Percentiles rank a stretch among this genome's conserved stretches.
These are phyloP conservation scores for Drosophila elegans DNA, from an alignment of 1,140 invertebrate species.

Conservation along the genomic window DNA sequence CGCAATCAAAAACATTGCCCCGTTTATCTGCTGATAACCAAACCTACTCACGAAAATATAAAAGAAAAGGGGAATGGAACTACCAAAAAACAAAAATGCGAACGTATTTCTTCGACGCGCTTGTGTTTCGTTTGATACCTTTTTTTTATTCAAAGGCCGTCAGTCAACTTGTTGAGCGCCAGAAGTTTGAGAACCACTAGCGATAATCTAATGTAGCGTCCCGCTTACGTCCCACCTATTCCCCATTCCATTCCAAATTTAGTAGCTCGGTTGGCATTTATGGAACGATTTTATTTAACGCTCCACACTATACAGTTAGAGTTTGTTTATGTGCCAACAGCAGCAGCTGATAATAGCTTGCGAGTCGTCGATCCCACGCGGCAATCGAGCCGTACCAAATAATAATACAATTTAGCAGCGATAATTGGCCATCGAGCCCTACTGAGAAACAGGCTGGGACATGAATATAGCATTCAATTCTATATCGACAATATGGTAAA, in stretches of 20 bases:
- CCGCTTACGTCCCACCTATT: constrained; percentile 46
- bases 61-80: constrained; percentile 12
- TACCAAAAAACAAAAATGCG: constrained; percentile 11
- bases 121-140: constrained; percentile 52
- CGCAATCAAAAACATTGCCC: constrained; percentile 57
- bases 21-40: constrained; percentile 71
- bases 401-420: constrained; percentile 74
- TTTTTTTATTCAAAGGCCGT: constrained; percentile 38
- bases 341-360: constrained; percentile 55
- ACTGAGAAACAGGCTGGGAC: constrained; percentile 7
- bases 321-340: constrained; percentile 32
- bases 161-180: constrained; percentile 32
- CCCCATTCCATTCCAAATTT: constrained; percentile 14
- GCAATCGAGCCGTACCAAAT: constrained; percentile 47
- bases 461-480: not conserved
- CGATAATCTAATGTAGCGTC: constrained; percentile 40
- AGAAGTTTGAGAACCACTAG: constrained; percentile 57
- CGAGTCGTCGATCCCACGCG: constrained; percentile 63
- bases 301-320: constrained; percentile 21
- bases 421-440: constrained; percentile 73
- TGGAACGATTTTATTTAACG: constrained; percentile 23
- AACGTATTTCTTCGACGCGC: constrained; percentile 1
- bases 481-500: too few relatives aligned
- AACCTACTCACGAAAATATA: constrained; percentile 44
- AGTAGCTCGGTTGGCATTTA: constrained; percentile 29